Evolutionary conservation across 2,797 vertebrate species (phyloP), one percentile per base, ranked within the genome.

Genomic region (Tenualosa ilisha): DNA sequence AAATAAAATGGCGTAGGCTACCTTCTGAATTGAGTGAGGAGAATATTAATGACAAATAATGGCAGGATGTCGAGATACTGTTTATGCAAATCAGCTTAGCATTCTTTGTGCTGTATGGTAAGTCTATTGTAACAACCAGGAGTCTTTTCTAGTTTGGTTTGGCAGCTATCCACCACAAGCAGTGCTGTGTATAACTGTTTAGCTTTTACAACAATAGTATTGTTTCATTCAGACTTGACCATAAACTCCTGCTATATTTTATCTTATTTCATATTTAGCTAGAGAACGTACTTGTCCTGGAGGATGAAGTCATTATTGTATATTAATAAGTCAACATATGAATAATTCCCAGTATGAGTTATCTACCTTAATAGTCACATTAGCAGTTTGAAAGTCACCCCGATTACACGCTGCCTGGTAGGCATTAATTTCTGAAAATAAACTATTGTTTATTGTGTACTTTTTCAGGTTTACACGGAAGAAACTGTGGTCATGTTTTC

Each of bases 41-140:
- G 7, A 22, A 43, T 79, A 46, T 43, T 22, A 79, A 79, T 79
- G 72, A 46, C 40, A 79, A 79, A 79, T 79, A 79, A 79, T 79
- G 37, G 53, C 89, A 89, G 89, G 88, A 90, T 90, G 89, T 90
- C 88, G 89, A 88, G 86, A 84, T 86, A 83, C 84, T 89, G 88
- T 90, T 90, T 89, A 88, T 86, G 84, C 83, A 83, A 82, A 81
- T 83, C 85, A 87, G 86, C 82, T 88, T 83, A 49, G 81, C 85
- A 88, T 88, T 87, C 87, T 90, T 85, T 87, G 87, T 90, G 89
- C 87, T 90, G 86, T 82, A 88, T 82, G 89, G 87, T 86, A 81
- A 86, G 85, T 84, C 87, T 84, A 90, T 89, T 89, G 89, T 90
- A 89, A 86, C 85, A 84, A 83, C 81, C 79, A 88, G 81, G 85